Base-by-base conservation (phyloP, 2,888 invertebrate genomes). In the Spodoptera picta region DNA sequence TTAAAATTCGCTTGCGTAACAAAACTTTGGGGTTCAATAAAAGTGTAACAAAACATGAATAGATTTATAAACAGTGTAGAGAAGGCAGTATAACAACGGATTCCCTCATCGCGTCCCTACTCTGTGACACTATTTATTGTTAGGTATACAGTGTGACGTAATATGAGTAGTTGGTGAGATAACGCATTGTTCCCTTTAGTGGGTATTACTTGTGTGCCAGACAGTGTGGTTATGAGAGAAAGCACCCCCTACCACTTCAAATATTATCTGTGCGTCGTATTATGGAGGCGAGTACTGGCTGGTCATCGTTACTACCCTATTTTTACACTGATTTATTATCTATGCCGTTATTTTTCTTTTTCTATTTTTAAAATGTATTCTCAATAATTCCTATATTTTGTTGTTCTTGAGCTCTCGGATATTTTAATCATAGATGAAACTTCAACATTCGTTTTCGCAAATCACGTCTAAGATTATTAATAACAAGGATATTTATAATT, bases 121-220 rank as follows among this genome's bases (percentile, higher is more conserved):
- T 54, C 61, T 73, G 65, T 69, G 61, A 51, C 57, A 55, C 46
- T 79, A 79, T 79, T 79, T 77, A 77, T 75, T 79, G 77, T 77
- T 73, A 73, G 66, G 70, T 77, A 77, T 77, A 61, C 69, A 65
- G 63, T 59, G 61, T 76, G 77, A 76, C 65, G 73, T 76, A 76
- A 79, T 73, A 73, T 47, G 77, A 76, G 77, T 79, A 70, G 65
- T 73, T 66, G 66, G 80, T 67, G 74, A 80, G 77, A 79, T 79
- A 77, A 67, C 81, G 73, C 80, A 79, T 79, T 77, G 77, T 77
- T 77, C 77, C 62, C 77, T 83, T 85, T 83, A 86, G 84, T 87
- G 84, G 83, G 87, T 88, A 89, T 90, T 86, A 89, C 83, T 82
- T 85, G 86, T 81, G 82, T 83, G 84, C 83, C 84, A 86, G 80